phyloP scores from a whole-genome alignment of 2,888 invertebrate species.

The Nemotelus pantherinus region DNA sequence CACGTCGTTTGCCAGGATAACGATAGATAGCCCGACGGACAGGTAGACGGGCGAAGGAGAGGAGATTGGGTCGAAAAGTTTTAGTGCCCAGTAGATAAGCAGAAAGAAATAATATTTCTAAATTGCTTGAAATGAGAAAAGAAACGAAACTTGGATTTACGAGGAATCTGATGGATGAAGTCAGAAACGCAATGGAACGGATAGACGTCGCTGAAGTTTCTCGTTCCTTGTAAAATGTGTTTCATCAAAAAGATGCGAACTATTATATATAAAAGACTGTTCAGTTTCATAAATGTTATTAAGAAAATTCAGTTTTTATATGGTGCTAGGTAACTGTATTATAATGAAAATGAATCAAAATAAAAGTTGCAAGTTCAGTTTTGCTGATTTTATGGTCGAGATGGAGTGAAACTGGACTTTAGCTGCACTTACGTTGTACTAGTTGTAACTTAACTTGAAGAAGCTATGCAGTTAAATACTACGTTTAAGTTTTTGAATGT shows the following conservation, averaged over 20 bases:
- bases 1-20: neutral
- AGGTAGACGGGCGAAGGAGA: neutral
- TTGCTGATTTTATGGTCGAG: neutral
- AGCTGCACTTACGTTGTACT: too few relatives aligned
- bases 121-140: slow-evolving; percentile 29
- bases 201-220: too few relatives aligned
- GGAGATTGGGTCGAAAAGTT: neutral
- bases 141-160: slow-evolving; percentile 5
- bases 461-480: too few relatives aligned
- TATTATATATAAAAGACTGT: neutral
- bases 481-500: too few relatives aligned
- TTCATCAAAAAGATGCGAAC: slow-evolving; percentile 8
- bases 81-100: slow-evolving; percentile 4
- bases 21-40: neutral
- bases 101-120: slow-evolving; percentile 23
- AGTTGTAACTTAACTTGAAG: too few relatives aligned
- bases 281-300: slow-evolving; percentile 12
- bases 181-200: too few relatives aligned
- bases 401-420: too few relatives aligned
- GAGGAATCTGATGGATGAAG: neutral
- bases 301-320: slow-evolving; percentile 22
- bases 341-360: neutral
- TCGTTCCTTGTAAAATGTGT: neutral
- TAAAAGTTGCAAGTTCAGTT: neutral
- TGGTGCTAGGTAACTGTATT: neutral